phyloP scores from a whole-genome alignment of 2,888 invertebrate genomes.

The Andrena bucephala region DNA sequence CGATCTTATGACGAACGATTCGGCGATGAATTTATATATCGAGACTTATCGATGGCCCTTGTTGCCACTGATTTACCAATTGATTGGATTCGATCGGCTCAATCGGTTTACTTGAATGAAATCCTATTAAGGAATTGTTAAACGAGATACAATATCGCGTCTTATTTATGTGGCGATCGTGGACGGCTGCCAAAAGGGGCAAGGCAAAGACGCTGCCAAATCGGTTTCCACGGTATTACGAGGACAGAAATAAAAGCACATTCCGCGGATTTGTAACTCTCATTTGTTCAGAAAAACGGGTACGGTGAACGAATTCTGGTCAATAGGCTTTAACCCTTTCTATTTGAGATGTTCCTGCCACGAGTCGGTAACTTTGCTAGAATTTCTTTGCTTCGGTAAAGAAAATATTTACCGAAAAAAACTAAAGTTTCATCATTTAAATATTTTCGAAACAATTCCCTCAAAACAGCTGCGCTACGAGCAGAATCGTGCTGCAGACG shows the following conservation, averaged over 20 bases:
- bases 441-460: background rate
- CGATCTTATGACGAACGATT: background rate
- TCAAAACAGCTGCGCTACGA: background rate
- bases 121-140: constrained; percentile 66
- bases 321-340: constrained; percentile 20
- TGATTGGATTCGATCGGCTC: constrained; percentile 28
- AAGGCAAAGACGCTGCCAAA: constrained; percentile 72
- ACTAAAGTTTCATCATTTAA: background rate
- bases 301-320: constrained; percentile 17
- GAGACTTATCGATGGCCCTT: background rate
- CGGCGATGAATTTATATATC: background rate
- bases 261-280: constrained; percentile 73
- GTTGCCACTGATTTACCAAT: background rate
- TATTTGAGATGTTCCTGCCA: background rate
- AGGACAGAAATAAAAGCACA: constrained; percentile 73
- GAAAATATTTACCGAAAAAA: no score
- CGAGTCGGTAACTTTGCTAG: background rate
- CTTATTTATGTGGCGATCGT: constrained; percentile 68
- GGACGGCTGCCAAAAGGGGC: constrained; percentile 72
- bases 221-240: constrained; percentile 72
- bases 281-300: constrained; percentile 29
- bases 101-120: constrained; percentile 51
- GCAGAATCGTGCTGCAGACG: background rate
- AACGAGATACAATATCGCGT: constrained; percentile 60
- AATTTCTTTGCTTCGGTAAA: background rate